Conservation (phyloP, 2,113 vertebrate genomes). For the Anarhynchus alexandrinus region DNA sequence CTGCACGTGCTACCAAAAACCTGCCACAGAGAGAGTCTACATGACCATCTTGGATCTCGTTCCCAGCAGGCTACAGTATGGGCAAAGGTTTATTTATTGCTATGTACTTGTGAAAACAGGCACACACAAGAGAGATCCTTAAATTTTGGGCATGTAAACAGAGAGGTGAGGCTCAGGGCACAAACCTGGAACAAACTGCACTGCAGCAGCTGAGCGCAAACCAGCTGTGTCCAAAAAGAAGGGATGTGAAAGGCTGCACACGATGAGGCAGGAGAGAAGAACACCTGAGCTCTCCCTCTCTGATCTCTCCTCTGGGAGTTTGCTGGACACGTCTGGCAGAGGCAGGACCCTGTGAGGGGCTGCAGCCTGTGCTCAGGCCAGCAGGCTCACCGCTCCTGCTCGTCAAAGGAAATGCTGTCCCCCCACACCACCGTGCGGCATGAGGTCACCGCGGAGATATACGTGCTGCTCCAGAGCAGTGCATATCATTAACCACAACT, state of each 20-base stretch:
- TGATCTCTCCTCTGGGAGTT: neutral
- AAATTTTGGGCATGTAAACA: no score
- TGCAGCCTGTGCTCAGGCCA: neutral
- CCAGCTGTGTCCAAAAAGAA: neutral
- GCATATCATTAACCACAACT: neutral
- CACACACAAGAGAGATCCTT: neutral
- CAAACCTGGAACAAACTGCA: neutral
- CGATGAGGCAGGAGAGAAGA: neutral
- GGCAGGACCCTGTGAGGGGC: neutral
- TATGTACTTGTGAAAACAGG: neutral
- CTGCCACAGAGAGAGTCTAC: neutral
- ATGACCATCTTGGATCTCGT: neutral
- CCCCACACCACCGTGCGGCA: neutral
- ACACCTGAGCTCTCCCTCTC: neutral
- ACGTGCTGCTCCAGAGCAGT: neutral
- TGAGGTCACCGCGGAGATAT: neutral
- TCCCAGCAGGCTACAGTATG: neutral
- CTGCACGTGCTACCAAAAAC: neutral
- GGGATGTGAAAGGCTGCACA: neutral
- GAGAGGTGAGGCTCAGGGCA: neutral
- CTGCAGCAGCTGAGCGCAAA: neutral
- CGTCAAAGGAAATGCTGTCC: accelerated
- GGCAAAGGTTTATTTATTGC: neutral
- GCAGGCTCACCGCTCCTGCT: accelerated
- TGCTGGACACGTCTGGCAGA: neutral